Percentiles rank a stretch among this genome's conserved stretches.
Evolutionary conservation across 2,113 vertebrate genomes (phyloP).

Genomic region (Phalacrocorax carbo): DNA sequence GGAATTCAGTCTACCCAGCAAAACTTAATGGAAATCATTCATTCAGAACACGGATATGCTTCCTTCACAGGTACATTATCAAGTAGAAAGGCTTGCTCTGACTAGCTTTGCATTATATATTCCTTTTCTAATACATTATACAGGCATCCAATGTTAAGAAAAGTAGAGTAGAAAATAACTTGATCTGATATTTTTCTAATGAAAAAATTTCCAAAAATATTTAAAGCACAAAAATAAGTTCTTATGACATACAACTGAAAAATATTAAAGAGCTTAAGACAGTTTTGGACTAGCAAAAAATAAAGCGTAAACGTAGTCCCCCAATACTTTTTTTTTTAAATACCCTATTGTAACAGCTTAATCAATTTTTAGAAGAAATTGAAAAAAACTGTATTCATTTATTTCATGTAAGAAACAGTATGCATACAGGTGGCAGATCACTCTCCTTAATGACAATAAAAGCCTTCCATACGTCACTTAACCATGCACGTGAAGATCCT

Average conservation of each 20-base stretch:
- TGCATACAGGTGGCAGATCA: background rate
- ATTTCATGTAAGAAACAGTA: background rate
- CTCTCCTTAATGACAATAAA: background rate
- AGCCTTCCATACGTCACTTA: background rate
- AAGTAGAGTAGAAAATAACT: background rate
- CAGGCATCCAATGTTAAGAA: background rate
- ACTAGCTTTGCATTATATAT: background rate
- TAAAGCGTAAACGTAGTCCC: background rate
- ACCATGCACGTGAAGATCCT: background rate
- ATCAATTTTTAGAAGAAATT: background rate
- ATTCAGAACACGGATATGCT: background rate
- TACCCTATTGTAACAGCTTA: background rate
- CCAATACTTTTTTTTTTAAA: background rate
- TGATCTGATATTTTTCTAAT: background rate
- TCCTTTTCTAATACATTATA: background rate
- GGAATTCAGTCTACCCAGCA: background rate
- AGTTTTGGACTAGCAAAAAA: background rate
- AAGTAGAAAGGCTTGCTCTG: background rate
- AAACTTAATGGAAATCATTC: background rate
- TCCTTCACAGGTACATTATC: background rate
- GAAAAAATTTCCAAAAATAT: background rate
- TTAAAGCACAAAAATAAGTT: background rate
- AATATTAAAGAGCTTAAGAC: background rate
- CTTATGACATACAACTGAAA: background rate
- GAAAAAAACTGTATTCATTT: background rate